phyloP scores from a whole-genome alignment of 35 echinoderm and acorn worm genomes.

The Diadema setosum region DNA sequence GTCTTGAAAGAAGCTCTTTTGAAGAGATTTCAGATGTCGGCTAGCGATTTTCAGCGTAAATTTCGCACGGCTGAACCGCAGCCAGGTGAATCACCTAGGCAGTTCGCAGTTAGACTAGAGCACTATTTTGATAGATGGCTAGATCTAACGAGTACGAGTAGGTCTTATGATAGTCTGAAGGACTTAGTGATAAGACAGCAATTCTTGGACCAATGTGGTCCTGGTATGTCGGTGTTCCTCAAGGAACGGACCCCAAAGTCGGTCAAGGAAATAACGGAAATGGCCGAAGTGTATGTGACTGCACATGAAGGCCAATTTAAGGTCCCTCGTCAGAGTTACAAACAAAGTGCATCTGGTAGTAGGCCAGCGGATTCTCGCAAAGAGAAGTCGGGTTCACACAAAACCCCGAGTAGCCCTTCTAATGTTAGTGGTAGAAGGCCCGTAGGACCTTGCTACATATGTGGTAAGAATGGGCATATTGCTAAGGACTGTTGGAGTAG shows the following conservation, averaged over 20 bases:
- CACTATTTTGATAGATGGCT: constrained; percentile 27
- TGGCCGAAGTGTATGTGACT: constrained; percentile 51
- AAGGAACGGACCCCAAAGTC: constrained; percentile 32
- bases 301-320: not conserved
- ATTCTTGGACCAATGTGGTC: constrained; percentile 21
- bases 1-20: constrained; percentile 51
- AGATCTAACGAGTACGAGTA: not conserved
- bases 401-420: too few species aligned
- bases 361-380: not conserved
- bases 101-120: constrained; percentile 14
- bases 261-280: not conserved
- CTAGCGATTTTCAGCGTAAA: constrained; percentile 13
- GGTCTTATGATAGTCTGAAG: constrained; percentile 22
- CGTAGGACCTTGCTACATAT: too few species aligned
- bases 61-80: constrained; percentile 20
- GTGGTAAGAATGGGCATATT: too few species aligned
- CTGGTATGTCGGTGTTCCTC: constrained; percentile 41
- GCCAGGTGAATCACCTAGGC: constrained; percentile 10
- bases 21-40: constrained; percentile 42
- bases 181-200: constrained; percentile 54
- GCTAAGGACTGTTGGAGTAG: not conserved
- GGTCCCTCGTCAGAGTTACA: not conserved
- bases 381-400: not conserved
- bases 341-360: not conserved
- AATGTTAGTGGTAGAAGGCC: too few species aligned